Conservation (phyloP, 2,797 vertebrate species). For the Enteromius trimaculatus region DNA sequence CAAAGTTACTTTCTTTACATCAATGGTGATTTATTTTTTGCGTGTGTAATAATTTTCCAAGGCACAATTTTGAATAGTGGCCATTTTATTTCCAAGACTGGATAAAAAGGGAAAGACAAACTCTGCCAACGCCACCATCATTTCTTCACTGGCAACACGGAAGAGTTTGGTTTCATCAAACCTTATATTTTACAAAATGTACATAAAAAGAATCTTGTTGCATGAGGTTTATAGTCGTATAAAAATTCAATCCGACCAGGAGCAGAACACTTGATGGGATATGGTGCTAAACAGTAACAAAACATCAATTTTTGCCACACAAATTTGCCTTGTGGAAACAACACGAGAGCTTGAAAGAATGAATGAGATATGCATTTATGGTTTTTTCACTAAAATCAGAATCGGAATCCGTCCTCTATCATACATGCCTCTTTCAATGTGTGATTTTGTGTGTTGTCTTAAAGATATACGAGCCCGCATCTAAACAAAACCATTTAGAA, state of each 20-base stretch:
- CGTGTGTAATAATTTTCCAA: background rate
- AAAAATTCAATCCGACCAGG: background rate
- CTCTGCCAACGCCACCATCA: constrained; percentile 42
- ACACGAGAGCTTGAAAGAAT: background rate
- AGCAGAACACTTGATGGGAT: background rate
- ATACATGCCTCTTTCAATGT: background rate
- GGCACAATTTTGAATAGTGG: constrained; percentile 65
- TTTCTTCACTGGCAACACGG: constrained; percentile 37
- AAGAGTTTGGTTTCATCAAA: constrained; percentile 11
- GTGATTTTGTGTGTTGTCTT: background rate
- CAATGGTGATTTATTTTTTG: background rate
- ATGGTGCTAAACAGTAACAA: constrained; percentile 7
- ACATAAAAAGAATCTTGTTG: constrained; percentile 24
- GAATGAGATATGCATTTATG: background rate
- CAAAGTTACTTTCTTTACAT: background rate
- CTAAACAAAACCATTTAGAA: background rate
- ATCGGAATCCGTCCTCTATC: background rate
- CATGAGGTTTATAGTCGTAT: constrained; percentile 1
- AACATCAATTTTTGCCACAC: background rate
- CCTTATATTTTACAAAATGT: constrained; percentile 24
- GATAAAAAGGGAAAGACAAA: constrained; percentile 41
- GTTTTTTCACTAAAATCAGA: background rate
- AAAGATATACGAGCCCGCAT: background rate
- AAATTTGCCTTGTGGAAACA: constrained; percentile 7
- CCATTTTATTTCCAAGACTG: constrained; percentile 70